These are phyloP conservation scores for Alosa sapidissima DNA, from an alignment of 2,797 vertebrate species.

Conservation along the genomic window DNA sequence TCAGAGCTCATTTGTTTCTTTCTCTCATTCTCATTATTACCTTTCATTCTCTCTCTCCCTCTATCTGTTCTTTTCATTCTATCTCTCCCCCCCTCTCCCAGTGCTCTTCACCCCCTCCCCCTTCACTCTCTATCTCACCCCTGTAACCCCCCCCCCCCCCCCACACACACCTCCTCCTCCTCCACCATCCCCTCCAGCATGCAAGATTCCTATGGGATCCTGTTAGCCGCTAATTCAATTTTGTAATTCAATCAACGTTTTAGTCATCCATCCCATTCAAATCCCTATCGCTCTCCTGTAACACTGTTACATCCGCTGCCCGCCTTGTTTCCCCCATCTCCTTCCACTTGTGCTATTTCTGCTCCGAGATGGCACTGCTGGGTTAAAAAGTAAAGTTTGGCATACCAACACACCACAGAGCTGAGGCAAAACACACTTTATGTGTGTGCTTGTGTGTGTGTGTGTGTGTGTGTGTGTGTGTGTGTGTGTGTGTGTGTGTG, in stretches of 20 bases:
- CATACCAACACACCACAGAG: not conserved
- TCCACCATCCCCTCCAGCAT: conserved; percentile 38
- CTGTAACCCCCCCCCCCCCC: conserved; percentile 29
- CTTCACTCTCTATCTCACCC: conserved; percentile 40
- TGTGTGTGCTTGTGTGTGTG: not conserved
- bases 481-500: not conserved
- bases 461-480: not conserved
- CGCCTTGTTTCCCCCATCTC: not conserved
- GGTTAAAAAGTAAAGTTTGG: not conserved
- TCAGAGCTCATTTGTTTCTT: not conserved
- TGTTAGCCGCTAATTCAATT: conserved; percentile 52
- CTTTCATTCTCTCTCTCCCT: conserved; percentile 28
- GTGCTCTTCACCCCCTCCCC: conserved; percentile 20
- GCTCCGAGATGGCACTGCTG: not conserved
- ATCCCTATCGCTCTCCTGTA: conserved; percentile 43
- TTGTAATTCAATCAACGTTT: conserved; percentile 58
- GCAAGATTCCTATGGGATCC: conserved; percentile 48
- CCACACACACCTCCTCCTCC: not conserved
- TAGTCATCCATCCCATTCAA: conserved; percentile 50
- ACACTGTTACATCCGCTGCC: not conserved
- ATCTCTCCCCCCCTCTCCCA: not conserved
- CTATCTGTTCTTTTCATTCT: conserved; percentile 14
- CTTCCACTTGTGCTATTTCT: not conserved
- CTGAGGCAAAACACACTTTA: not conserved
- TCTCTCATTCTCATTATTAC: not conserved